Percentiles rank a stretch among this genome's conserved stretches.
Evolutionary conservation across 2,797 vertebrate species (phyloP).

Genomic region (Clarias platycephalus): DNA sequence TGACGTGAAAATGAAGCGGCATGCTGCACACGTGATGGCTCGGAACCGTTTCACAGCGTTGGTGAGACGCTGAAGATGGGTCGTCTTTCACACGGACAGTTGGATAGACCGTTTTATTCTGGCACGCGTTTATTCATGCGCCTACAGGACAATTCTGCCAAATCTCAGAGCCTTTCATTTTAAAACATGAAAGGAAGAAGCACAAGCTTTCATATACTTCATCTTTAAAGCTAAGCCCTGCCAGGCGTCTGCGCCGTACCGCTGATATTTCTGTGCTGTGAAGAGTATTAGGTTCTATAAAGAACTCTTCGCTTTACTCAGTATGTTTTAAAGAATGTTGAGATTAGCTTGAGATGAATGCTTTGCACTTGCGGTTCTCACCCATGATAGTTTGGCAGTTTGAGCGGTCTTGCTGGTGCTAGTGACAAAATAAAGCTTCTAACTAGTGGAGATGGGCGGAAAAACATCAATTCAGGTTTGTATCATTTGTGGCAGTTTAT

Average conservation of each 20-base stretch:
- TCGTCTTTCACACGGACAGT: slow-evolving; percentile 20
- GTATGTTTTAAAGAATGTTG: not conserved
- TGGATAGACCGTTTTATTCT: slow-evolving; percentile 26
- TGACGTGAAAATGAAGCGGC: not conserved
- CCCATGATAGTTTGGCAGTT: not conserved
- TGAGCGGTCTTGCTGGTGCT: not conserved
- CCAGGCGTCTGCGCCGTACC: not conserved
- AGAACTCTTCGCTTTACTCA: not conserved
- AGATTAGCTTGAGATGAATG: not conserved
- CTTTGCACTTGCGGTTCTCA: not conserved
- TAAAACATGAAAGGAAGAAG: not conserved
- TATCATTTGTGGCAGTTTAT: not conserved
- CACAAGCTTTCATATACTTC: not conserved
- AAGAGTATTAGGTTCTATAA: not conserved
- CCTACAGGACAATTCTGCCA: slow-evolving; percentile 9
- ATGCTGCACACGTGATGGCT: not conserved
- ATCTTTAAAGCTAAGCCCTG: slow-evolving; percentile 3
- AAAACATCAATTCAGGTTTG: not conserved
- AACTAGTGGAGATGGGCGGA: not conserved
- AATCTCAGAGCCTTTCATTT: not conserved
- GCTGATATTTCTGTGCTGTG: not conserved
- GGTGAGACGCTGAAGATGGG: slow-evolving; percentile 7
- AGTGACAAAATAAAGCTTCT: not conserved
- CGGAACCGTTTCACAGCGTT: not conserved
- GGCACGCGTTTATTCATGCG: slow-evolving; percentile 19